phyloP scores from a whole-genome alignment of 2,113 vertebrate species.

The Passer domesticus region DNA sequence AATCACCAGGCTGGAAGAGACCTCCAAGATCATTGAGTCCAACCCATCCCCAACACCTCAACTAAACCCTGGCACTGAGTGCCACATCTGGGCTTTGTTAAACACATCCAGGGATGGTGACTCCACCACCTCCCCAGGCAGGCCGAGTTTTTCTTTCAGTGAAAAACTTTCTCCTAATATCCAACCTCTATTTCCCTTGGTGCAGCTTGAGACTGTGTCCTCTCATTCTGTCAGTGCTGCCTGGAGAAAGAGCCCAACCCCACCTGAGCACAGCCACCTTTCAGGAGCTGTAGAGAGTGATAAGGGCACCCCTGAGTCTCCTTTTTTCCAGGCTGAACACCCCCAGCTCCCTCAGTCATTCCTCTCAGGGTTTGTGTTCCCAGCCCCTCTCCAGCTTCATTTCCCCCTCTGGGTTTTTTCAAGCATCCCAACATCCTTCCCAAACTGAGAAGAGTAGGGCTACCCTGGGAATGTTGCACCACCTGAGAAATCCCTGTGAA shows the following conservation, averaged over 20 bases:
- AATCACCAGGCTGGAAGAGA: rapidly evolving
- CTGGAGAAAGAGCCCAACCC: neutral
- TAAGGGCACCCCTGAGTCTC: neutral
- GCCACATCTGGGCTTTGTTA: neutral
- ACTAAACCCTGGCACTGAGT: neutral
- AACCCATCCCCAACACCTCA: neutral
- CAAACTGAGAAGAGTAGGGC: neutral
- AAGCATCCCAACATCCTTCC: neutral
- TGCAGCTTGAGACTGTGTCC: rapidly evolving
- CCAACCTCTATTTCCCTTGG: neutral
- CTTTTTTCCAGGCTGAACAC: neutral
- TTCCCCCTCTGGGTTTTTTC: neutral
- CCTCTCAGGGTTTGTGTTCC: neutral
- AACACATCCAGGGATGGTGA: neutral
- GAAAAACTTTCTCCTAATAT: neutral
- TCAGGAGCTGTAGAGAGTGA: neutral
- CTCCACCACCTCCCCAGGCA: neutral
- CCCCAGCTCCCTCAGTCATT: neutral
- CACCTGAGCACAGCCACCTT: neutral
- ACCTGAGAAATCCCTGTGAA: neutral
- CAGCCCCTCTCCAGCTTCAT: neutral
- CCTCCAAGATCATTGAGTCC: neutral
- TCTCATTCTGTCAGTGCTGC: neutral
- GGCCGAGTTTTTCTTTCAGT: neutral
- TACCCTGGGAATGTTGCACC: neutral